Evolutionary conservation across 1,140 invertebrate species (phyloP).

Genomic region (Asbolus verrucosus): DNA sequence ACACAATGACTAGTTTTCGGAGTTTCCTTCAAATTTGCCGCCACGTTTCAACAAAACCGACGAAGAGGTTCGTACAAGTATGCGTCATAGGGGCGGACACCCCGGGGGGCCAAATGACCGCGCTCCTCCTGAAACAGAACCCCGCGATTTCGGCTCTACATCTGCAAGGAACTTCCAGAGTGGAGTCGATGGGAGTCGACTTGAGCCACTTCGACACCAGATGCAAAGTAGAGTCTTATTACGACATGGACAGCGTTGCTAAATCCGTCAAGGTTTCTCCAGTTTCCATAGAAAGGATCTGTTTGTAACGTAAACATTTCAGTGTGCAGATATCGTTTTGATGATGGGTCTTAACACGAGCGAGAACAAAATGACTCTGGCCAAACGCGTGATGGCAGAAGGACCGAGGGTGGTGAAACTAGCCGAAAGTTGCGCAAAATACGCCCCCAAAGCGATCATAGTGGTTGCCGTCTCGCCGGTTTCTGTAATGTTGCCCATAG

Average conservation of each 20-base stretch:
- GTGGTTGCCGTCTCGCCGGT: conserved; percentile 58
- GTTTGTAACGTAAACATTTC: too few relatives aligned
- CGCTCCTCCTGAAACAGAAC: conserved; percentile 61
- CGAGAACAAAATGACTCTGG: conserved; percentile 46
- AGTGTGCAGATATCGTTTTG: conserved; percentile 61
- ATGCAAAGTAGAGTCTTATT: conserved; percentile 52
- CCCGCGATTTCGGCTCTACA: conserved; percentile 59
- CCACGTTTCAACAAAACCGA: conserved; percentile 3
- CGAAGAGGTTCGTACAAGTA: conserved; percentile 54
- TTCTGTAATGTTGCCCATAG: conserved; percentile 57
- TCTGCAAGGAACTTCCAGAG: conserved; percentile 53
- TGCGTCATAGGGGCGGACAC: conserved; percentile 58
- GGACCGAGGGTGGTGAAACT: conserved; percentile 55
- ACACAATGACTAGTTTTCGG: conserved; percentile 4
- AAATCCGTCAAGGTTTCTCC: conserved; percentile 54
- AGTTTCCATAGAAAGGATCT: too few relatives aligned
- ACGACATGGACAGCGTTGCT: conserved; percentile 49
- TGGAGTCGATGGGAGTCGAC: conserved; percentile 56
- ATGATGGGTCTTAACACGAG: conserved; percentile 49
- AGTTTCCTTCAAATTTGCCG: conserved; percentile 4
- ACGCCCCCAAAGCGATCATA: conserved; percentile 59
- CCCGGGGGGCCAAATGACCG: conserved; percentile 52
- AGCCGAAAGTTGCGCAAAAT: conserved; percentile 55
- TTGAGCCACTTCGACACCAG: conserved; percentile 60
- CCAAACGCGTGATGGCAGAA: conserved; percentile 54